phyloP scores from a whole-genome alignment of 2,797 vertebrate species.

The Peromyscus nudipes region DNA sequence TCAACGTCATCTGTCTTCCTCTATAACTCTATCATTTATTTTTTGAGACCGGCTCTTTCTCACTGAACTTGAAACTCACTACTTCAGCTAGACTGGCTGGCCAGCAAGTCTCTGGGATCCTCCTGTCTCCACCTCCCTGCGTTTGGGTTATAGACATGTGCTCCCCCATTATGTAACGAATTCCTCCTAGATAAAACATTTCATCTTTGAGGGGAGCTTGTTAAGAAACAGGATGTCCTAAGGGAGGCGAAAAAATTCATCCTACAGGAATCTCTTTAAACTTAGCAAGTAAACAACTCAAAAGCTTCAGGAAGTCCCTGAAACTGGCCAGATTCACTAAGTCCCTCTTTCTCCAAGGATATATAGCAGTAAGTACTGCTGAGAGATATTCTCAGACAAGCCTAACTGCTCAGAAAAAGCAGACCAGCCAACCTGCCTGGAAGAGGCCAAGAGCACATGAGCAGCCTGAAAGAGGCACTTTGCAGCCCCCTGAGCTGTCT shows the following conservation, averaged over 20 bases:
- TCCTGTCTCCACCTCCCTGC: neutral
- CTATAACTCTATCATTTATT: neutral
- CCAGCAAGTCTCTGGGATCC: neutral
- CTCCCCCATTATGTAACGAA: neutral
- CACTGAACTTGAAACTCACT: neutral
- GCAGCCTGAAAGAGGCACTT: neutral
- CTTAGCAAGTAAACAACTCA: neutral
- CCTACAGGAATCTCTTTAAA: neutral
- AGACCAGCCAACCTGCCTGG: neutral
- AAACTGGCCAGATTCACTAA: neutral
- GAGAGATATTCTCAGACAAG: neutral
- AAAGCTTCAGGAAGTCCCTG: neutral
- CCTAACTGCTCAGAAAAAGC: neutral
- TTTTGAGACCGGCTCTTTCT: neutral
- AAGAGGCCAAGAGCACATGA: neutral
- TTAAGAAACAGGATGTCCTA: neutral
- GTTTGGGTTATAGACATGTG: neutral
- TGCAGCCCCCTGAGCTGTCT: neutral
- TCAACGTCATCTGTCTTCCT: neutral
- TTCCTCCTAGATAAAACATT: neutral
- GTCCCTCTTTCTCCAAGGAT: neutral
- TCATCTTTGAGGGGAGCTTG: neutral
- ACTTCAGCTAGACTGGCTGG: neutral
- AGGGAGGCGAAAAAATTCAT: neutral
- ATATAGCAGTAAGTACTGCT: neutral